A percentile compares a stretch with the other conserved stretches of the same genome.
Conservation (phyloP, 35 echinoderm and acorn worm species). For the Lytechinus variegatus region DNA sequence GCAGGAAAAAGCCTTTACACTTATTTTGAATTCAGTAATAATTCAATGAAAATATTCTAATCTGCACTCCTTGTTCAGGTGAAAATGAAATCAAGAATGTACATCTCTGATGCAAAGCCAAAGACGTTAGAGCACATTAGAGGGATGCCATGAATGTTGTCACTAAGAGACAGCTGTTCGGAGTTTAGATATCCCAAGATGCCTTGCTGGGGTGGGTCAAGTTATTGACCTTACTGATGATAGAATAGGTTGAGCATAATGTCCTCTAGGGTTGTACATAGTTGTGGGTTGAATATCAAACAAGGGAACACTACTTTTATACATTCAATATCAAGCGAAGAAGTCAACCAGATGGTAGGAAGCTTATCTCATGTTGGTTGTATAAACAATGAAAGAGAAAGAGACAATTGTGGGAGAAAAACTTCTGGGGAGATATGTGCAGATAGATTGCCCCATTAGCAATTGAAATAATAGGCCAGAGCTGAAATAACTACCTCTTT, state of each 20-base stretch:
- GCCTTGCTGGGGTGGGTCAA: slow-evolving; percentile 25
- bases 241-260: not conserved
- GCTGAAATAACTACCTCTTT: not conserved
- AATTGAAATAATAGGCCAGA: not conserved
- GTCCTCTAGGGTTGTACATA: slow-evolving; percentile 15
- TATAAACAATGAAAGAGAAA: not conserved
- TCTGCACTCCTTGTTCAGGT: not conserved
- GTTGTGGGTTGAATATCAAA: not conserved
- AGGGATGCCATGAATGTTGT: slow-evolving; percentile 34
- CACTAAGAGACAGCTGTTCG: slow-evolving; percentile 22
- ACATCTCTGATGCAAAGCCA: not conserved
- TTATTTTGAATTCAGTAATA: not conserved
- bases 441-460: no score
- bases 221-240: slow-evolving; percentile 32
- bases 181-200: slow-evolving; percentile 27
- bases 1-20: not conserved
- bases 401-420: not conserved
- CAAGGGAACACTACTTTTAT: not conserved
- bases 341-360: not conserved
- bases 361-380: slow-evolving; percentile 16
- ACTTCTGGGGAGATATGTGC: not conserved
- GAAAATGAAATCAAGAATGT: not conserved
- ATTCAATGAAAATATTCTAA: not conserved
- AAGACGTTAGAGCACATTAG: not conserved
- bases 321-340: not conserved